A percentile compares a stretch with the other conserved stretches of the same genome.
Conservation (phyloP, 2,797 vertebrate species). For the Spatula clypeata region DNA sequence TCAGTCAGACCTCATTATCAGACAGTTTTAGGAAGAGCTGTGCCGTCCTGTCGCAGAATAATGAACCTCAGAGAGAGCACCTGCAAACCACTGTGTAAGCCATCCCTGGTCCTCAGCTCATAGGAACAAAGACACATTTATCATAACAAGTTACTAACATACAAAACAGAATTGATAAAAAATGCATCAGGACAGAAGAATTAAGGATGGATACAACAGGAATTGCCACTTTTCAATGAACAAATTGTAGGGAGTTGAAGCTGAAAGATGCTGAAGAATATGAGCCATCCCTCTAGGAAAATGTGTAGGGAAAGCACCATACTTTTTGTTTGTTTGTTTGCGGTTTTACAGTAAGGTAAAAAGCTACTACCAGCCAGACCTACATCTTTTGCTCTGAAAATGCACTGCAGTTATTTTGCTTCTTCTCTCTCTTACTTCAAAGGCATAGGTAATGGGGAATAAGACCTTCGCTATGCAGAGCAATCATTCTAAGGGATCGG, state of each 20-base stretch:
- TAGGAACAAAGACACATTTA: rapidly evolving
- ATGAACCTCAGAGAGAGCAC: neutral
- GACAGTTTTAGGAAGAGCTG: rapidly evolving
- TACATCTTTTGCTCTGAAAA: neutral
- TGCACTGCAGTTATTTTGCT: neutral
- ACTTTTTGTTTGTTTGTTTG: neutral
- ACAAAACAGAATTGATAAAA: rapidly evolving
- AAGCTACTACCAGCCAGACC: neutral
- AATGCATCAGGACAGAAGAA: neutral
- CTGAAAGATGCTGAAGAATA: neutral
- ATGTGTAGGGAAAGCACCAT: neutral
- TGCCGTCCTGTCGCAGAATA: neutral
- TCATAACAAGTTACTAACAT: rapidly evolving
- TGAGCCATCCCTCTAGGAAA: neutral
- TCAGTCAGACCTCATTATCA: neutral
- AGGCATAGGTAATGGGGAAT: neutral
- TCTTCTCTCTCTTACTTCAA: neutral
- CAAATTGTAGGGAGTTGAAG: rapidly evolving
- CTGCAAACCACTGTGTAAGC: neutral
- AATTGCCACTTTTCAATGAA: neutral
- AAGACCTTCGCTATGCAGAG: neutral
- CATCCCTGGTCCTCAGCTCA: rapidly evolving
- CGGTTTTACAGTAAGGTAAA: neutral
- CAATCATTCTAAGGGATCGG: neutral
- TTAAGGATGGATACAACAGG: neutral